A percentile compares a stretch with the other conserved stretches of the same genome.
Evolutionary conservation across 2,888 invertebrate species (phyloP).

Genomic region (Acleris holmiana): DNA sequence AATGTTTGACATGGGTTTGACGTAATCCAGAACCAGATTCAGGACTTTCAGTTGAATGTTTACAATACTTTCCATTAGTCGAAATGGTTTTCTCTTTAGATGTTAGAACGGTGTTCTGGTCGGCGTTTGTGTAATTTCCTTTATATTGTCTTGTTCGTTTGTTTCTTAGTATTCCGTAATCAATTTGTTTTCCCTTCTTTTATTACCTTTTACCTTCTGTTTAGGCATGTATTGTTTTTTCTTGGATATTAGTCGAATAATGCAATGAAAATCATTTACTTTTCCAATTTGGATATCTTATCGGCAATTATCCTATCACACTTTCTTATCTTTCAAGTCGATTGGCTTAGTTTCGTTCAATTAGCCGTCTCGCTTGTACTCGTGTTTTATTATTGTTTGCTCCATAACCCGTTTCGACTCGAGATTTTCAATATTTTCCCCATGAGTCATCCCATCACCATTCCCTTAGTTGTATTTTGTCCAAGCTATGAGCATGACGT

Average conservation of each 20-base stretch:
- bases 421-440: slow-evolving; percentile 15
- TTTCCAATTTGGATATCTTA: slow-evolving; percentile 56
- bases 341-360: slow-evolving; percentile 17
- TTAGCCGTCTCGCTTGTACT: slow-evolving; percentile 15
- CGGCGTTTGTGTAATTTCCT: no score
- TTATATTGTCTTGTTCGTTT: no score
- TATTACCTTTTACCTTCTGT: background rate
- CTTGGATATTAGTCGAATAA: slow-evolving; percentile 2
- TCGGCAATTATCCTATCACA: slow-evolving; percentile 61
- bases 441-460: slow-evolving; percentile 18
- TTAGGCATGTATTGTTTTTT: background rate
- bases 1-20: slow-evolving; percentile 25
- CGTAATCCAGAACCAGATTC: slow-evolving; percentile 14
- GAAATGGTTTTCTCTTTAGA: no score
- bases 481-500: slow-evolving; percentile 20
- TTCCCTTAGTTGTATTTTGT: slow-evolving; percentile 13
- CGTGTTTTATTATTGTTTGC: slow-evolving; percentile 36
- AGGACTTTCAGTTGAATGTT: slow-evolving; percentile 4
- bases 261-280: slow-evolving; percentile 53
- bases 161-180: no score
- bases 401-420: slow-evolving; percentile 18
- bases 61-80: background rate
- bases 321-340: slow-evolving; percentile 28
- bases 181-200: background rate
- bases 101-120: no score